These are phyloP conservation scores for Astropecten irregularis DNA, from an alignment of 53 echinoderm and acorn worm genomes.

Conservation along the genomic window DNA sequence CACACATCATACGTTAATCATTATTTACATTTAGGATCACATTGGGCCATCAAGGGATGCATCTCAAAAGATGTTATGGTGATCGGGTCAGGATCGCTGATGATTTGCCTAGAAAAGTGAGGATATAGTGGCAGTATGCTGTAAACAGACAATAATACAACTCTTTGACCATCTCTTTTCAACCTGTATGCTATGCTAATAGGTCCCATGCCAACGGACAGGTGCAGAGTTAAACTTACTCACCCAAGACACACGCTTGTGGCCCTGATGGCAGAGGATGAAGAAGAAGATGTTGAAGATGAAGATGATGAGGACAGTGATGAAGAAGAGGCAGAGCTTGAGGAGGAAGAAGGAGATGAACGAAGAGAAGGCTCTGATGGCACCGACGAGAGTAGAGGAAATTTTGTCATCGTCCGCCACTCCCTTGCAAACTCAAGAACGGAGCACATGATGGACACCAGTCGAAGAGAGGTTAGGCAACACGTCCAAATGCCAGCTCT, in stretches of 20 bases:
- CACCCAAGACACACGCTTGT: conserved; percentile 59
- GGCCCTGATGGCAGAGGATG: background rate
- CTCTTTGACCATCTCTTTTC: too few relatives aligned
- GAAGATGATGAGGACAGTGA: conserved; percentile 36
- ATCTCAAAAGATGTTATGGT: too few relatives aligned
- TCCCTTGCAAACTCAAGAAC: conserved; percentile 64
- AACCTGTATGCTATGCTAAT: too few relatives aligned
- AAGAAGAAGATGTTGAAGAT: conserved; percentile 32
- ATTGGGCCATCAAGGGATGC: too few relatives aligned
- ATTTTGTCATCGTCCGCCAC: conserved; percentile 62
- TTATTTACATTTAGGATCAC: too few relatives aligned
- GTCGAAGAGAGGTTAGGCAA: conserved; percentile 56
- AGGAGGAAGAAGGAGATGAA: background rate
- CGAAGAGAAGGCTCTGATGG: background rate
- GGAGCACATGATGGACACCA: conserved; percentile 86
- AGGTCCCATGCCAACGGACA: conserved; percentile 65
- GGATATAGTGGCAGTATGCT: too few relatives aligned
- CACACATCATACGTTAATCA: too few relatives aligned
- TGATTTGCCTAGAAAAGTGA: too few relatives aligned
- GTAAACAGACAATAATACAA: too few relatives aligned
- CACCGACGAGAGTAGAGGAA: background rate
- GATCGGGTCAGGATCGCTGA: too few relatives aligned
- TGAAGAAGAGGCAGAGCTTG: conserved; percentile 32
- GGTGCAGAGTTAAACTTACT: conserved; percentile 30
- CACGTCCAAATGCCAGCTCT: too few relatives aligned